A percentile compares a stretch with the other conserved stretches of the same genome.
Conservation (phyloP, 2,888 invertebrate species). For the Nemurella pictetii region DNA sequence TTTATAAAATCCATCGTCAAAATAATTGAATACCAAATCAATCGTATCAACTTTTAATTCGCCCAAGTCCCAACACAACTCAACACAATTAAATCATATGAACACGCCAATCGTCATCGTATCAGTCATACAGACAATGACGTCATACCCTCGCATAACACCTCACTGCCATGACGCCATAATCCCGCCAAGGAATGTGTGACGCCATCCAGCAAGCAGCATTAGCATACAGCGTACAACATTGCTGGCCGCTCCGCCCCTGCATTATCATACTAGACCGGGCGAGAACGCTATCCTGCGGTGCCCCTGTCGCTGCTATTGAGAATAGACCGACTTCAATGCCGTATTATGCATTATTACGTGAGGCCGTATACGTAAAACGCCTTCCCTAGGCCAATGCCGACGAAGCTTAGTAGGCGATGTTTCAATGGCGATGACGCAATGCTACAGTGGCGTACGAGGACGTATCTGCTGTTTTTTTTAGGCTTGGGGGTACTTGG, state of each 20-base stretch:
- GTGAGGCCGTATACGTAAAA: neutral
- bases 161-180: neutral
- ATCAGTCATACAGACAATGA: neutral
- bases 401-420: neutral
- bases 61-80: neutral
- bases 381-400: neutral
- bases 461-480: neutral
- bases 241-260: neutral
- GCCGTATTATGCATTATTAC: neutral
- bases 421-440: neutral
- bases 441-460: neutral
- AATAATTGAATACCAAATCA: no score
- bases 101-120: neutral
- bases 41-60: no score
- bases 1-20: no score
- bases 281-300: neutral
- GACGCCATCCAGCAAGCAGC: neutral
- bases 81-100: neutral
- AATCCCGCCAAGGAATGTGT: neutral
- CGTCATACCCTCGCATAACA: neutral
- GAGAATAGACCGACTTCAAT: no score
- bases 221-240: neutral
- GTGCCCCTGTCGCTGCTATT: neutral
- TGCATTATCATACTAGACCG: neutral
- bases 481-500: neutral